Evolutionary conservation across 2,113 vertebrate genomes (phyloP).

Genomic region (Cariama cristata): DNA sequence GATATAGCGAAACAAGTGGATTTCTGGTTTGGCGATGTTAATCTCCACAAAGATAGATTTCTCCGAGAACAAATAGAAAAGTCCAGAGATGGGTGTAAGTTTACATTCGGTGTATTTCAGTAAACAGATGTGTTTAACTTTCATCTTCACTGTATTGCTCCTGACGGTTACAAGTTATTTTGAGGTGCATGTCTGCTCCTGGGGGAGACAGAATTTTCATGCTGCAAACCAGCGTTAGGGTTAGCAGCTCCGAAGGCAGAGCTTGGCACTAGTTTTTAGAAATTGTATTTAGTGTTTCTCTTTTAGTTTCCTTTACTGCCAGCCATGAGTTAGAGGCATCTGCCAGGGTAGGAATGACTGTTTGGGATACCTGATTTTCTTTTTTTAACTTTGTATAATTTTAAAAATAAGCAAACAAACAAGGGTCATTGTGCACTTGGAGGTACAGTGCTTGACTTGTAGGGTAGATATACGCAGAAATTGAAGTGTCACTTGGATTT

Average conservation of each 20-base stretch:
- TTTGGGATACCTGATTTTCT: neutral
- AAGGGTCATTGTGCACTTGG: neutral
- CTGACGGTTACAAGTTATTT: neutral
- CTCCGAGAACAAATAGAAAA: conserved; percentile 91
- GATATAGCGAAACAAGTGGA: conserved; percentile 97
- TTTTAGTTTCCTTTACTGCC: neutral
- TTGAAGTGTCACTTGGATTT: neutral
- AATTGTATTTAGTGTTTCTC: neutral
- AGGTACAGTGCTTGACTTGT: neutral
- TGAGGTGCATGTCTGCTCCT: neutral
- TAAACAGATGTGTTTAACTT: neutral
- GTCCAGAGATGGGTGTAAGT: conserved; percentile 94
- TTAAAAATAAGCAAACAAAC: neutral
- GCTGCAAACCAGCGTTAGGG: neutral
- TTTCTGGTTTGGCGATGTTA: conserved; percentile 98
- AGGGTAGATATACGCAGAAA: neutral
- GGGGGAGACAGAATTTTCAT: neutral
- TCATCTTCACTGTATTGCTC: neutral
- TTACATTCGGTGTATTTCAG: neutral
- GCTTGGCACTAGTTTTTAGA: neutral
- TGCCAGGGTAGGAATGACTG: neutral
- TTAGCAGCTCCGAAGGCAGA: neutral
- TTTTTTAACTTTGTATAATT: neutral
- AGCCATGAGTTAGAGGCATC: neutral
- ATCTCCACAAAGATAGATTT: conserved; percentile 94